These are phyloP conservation scores for Perca flavescens DNA, from an alignment of 2,113 vertebrate genomes.

Conservation along the genomic window DNA sequence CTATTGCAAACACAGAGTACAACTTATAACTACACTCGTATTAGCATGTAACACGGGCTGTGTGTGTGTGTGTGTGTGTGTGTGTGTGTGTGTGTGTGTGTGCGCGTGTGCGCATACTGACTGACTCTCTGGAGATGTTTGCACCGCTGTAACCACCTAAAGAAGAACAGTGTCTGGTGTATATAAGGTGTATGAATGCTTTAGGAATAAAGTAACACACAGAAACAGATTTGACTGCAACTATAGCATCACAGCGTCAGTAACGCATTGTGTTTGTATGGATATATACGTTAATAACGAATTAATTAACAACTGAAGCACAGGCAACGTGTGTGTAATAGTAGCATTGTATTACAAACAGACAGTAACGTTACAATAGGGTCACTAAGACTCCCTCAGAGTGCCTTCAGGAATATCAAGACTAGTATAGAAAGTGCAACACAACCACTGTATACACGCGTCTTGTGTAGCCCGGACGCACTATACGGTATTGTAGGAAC, in stretches of 20 bases:
- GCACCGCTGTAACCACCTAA: slow-evolving; percentile 33
- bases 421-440: background rate
- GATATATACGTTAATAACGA: background rate
- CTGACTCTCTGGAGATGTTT: slow-evolving; percentile 21
- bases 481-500: fast-evolving
- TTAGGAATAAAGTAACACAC: background rate
- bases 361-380: background rate
- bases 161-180: background rate
- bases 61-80: background rate
- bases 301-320: background rate
- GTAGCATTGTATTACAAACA: background rate
- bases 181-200: background rate
- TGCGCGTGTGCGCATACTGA: background rate
- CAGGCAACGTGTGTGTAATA: background rate
- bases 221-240: background rate
- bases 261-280: background rate
- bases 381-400: background rate
- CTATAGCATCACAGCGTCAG: background rate
- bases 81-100: no score
- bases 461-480: no score
- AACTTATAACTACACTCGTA: slow-evolving; percentile 1
- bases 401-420: background rate
- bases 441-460: background rate
- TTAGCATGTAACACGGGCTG: slow-evolving; percentile 2
- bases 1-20: slow-evolving; percentile 23